Base-by-base conservation (phyloP, 2,797 vertebrate species). In the Peromyscus aztecus region DNA sequence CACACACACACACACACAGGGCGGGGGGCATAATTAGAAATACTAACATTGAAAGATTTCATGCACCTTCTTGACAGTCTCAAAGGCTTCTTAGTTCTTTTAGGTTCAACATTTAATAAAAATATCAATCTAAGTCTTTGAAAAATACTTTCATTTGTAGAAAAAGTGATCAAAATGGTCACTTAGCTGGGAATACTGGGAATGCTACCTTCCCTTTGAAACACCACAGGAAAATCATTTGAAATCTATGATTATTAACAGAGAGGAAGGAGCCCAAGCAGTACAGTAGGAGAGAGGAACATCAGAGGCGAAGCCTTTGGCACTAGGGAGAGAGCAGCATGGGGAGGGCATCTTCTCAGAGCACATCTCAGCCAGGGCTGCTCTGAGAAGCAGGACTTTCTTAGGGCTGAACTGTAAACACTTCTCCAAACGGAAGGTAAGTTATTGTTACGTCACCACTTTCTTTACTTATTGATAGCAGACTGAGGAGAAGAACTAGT, bases 121-220 rank as follows among this genome's bases (percentile, higher is more conserved):
- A 17, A 80, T 77, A 80, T 57, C 31, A 91, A 57, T 63, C 14
- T 69, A 59, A 46, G 40, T 40, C 87, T 92, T 37, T 90, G 57
- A 77, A 90, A 95, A 90, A 95, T 43, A 80, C 31, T 86, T 96
- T 40, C 4, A 89, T 83, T 93, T 93, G 52, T 76, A 61, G 10
- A 49, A 31, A 84, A 96, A 90, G 84, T 49, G 65, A 34, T 71
- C 87, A 37, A 75, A 86, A 84, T 46, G 0, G 71, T 81, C n/a
- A 94, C 63, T 94, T 93, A 80, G 52, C 34, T 77, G 90, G 49
- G 49, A 89, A 69, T 49, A 61, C 9, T 63, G 85, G 83, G 31
- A 55, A n/a, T 84, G 77, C 27, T 21, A 37, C 76, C 67, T 91
- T 92, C 40, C 73, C 73, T 95, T 94, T 91, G 75, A 89, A 91